Base-by-base conservation (phyloP, 64 coral and sea anemone species). In the Actinia equina region DNA sequence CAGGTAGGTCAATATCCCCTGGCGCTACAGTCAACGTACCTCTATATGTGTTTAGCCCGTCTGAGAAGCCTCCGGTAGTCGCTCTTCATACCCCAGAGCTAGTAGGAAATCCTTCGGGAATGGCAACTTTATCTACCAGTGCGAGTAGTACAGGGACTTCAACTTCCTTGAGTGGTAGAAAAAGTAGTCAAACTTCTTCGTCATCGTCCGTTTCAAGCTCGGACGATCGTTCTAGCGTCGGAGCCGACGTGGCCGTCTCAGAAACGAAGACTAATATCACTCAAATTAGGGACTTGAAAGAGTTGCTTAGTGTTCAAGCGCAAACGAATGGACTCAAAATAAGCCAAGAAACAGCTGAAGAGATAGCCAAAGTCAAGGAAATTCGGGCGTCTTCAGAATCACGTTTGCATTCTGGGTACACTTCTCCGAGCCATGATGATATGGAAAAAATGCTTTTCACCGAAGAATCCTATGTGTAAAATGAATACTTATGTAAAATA, bases 241-340 rank as follows among this genome's bases (percentile, higher is more conserved):
- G 94, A 22, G 69, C 91, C 18, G 94, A 96, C 49, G 90, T 91
- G 74, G 86, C 79, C 22, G 56, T 93, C 59, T 88, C 94, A 12
- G 94, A 96, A 84, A 69, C 84, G 0, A 96, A 93, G 82, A 93
- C 94, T 1, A 87, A 90, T 44, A 85, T 93, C 62, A 96, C 94
- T 5, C 94, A 93, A 77, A 96, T 96, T 77, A 91, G 88, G 17
- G 94, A 96, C 71, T 90, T 93, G 17, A 96, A 93, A 77, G 94
- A 96, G 58, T 85, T 96, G 44, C 79, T 92, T 71, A 87, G 85
- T 46, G 90, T 78, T 44, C 86, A 86, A 43, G 91, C 91, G 20
- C 91, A 96, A 41, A 90, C 91, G 14, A 96, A 96, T 70, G 94
- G 94, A 61, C 91, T 96, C n/a, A 96, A 96, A 86, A 96, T 96